Evolutionary conservation across 2,888 invertebrate genomes (phyloP).

Genomic region (Psococerastis gibbosa): DNA sequence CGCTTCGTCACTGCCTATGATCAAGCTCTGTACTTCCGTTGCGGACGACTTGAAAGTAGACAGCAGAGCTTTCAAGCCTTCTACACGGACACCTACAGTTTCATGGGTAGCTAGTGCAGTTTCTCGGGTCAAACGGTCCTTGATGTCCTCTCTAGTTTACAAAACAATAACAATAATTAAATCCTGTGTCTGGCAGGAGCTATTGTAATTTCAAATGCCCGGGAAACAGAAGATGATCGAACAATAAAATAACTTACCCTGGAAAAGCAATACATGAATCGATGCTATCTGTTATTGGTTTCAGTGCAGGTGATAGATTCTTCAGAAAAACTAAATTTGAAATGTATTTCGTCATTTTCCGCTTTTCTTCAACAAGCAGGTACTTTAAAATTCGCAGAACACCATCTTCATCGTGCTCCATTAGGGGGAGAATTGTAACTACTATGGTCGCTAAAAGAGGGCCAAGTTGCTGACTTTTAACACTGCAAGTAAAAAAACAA

Average conservation of each 20-base stretch:
- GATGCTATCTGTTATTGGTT: conserved; percentile 14
- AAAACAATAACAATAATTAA: no score
- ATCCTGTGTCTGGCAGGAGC: no score
- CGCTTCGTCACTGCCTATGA: conserved; percentile 49
- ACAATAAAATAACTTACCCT: conserved; percentile 10
- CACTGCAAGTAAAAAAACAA: conserved; percentile 28
- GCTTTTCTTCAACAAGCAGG: conserved; percentile 52
- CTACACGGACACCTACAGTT: conserved; percentile 55
- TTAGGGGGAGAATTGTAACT: conserved; percentile 56
- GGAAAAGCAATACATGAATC: conserved; percentile 12
- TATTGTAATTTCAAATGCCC: no score
- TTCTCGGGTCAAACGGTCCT: conserved; percentile 10
- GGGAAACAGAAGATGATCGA: not conserved
- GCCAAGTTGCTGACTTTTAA: conserved; percentile 50
- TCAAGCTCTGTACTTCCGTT: conserved; percentile 46
- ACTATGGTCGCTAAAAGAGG: conserved; percentile 67
- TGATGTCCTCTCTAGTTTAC: conserved; percentile 13
- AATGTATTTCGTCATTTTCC: conserved; percentile 44
- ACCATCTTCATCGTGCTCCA: conserved; percentile 45
- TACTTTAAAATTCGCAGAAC: conserved; percentile 61
- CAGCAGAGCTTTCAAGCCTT: conserved; percentile 51
- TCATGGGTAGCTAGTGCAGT: conserved; percentile 36
- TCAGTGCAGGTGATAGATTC: conserved; percentile 25
- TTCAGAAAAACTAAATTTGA: conserved; percentile 68
- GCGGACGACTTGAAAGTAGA: conserved; percentile 48